phyloP scores from a whole-genome alignment of 1,140 invertebrate species.

The Tenebrio molitor region DNA sequence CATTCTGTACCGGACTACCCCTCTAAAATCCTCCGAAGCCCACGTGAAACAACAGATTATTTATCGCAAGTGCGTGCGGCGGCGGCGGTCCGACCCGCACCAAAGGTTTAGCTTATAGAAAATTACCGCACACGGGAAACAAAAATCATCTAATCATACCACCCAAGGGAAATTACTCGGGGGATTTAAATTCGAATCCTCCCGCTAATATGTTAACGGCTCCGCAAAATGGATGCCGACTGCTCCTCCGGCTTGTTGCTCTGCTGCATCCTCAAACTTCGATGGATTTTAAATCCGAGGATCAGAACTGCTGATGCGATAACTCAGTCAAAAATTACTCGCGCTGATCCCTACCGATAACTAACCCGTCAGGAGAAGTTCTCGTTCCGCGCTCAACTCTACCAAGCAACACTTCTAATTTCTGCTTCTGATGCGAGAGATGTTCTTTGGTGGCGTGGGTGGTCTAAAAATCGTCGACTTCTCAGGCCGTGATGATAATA shows the following conservation, averaged over 20 bases:
- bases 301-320: conserved; percentile 34
- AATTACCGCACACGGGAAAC: conserved; percentile 16
- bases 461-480: conserved; percentile 31
- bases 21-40: conserved; percentile 8
- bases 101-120: background rate
- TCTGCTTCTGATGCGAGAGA: too few species aligned
- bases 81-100: background rate
- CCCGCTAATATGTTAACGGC: conserved; percentile 33
- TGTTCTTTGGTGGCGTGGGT: conserved; percentile 26
- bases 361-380: conserved; percentile 17
- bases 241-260: conserved; percentile 22
- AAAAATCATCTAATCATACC: conserved; percentile 35
- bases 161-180: conserved; percentile 28
- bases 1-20: background rate
- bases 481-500: too few species aligned
- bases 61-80: conserved; percentile 28
- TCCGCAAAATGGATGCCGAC: conserved; percentile 25
- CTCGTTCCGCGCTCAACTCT: background rate
- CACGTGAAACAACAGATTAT: conserved; percentile 18
- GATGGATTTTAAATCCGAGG: conserved; percentile 33
- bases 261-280: conserved; percentile 22
- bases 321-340: conserved; percentile 37
- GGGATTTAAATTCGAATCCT: conserved; percentile 37
- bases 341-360: conserved; percentile 1
- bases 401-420: too few species aligned